Conservation (phyloP, 2,888 invertebrate genomes). For the Idaea dimidiata region DNA sequence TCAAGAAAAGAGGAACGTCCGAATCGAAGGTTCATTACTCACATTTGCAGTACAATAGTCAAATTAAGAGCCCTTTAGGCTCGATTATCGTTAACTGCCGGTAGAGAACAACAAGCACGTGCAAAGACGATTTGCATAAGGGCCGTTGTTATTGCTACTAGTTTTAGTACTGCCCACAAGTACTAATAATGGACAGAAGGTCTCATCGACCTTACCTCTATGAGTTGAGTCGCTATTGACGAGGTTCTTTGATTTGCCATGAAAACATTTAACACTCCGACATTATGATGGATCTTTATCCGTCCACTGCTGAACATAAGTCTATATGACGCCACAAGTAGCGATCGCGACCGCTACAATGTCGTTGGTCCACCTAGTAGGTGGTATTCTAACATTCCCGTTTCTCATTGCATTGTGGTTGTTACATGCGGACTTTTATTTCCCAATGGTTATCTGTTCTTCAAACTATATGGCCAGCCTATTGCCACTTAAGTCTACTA, state of each 20-base stretch:
- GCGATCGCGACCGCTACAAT: no score
- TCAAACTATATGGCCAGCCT: no score
- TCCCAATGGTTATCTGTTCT: no score
- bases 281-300: constrained; percentile 40
- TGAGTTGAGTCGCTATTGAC: constrained; percentile 32
- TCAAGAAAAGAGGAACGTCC: constrained; percentile 41
- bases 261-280: constrained; percentile 47
- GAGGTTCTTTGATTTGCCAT: constrained; percentile 74
- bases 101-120: constrained; percentile 45
- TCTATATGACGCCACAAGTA: no score
- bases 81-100: constrained; percentile 31
- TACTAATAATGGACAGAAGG: constrained; percentile 61
- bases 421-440: no score
- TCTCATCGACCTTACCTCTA: constrained; percentile 54
- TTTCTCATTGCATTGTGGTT: no score
- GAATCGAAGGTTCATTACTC: constrained; percentile 46
- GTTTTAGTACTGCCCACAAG: constrained; percentile 39
- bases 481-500: no score
- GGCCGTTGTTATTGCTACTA: constrained; percentile 61
- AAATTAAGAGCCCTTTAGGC: constrained; percentile 28
- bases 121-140: constrained; percentile 72
- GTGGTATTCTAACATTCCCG: no score
- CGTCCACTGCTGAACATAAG: no score
- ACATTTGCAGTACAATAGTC: constrained; percentile 36
- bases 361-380: no score